Evolutionary conservation across 2,888 invertebrate genomes (phyloP).

Genomic region (Bruchidius siliquastri): DNA sequence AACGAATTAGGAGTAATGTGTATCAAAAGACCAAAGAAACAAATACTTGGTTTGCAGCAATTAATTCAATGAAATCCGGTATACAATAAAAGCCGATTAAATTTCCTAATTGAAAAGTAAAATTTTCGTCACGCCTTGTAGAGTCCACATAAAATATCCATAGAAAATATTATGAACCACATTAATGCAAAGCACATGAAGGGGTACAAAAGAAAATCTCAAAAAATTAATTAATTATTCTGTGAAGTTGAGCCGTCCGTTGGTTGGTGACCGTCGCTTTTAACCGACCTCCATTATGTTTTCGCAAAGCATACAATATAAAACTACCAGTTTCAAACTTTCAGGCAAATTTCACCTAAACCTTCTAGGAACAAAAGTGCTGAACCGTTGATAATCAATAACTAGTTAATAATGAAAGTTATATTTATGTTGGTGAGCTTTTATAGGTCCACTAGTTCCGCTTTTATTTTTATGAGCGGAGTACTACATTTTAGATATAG

Average conservation of each 20-base stretch:
- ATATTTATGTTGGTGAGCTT: no score
- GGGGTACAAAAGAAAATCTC: neutral
- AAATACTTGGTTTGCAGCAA: no score
- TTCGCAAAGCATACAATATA: neutral
- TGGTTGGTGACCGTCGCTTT: neutral
- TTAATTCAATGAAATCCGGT: neutral
- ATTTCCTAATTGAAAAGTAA: neutral
- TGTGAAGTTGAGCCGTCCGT: neutral
- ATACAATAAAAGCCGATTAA: neutral
- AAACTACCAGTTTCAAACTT: neutral
- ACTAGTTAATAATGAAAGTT: no score
- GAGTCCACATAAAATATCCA: neutral
- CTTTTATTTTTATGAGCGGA: no score
- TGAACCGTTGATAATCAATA: no score
- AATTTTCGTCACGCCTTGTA: neutral
- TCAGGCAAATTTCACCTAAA: neutral
- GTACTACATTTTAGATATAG: no score
- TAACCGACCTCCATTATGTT: neutral
- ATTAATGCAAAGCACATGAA: neutral
- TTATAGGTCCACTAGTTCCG: no score
- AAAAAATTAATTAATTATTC: neutral
- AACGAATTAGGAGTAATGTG: no score
- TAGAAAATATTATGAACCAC: neutral
- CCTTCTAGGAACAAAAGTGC: no score
- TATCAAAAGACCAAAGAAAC: no score